These are phyloP conservation scores for Caenorhabditis sp. DNA, from an alignment of 2,888 invertebrate species.

Conservation along the genomic window DNA sequence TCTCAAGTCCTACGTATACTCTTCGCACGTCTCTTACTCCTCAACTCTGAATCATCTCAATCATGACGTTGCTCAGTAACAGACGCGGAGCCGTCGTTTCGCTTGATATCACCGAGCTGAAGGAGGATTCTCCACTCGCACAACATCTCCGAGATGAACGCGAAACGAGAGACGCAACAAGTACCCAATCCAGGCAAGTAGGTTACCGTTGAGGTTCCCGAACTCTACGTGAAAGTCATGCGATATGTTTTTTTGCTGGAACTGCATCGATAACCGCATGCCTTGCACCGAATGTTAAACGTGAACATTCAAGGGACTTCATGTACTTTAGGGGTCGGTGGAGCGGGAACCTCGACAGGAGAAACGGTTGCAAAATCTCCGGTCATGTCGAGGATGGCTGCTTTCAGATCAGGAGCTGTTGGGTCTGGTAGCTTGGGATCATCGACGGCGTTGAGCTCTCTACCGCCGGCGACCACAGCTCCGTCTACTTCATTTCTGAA, in stretches of 20 bases:
- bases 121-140: background rate
- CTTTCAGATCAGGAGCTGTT: conserved; percentile 28
- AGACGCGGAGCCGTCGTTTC: background rate
- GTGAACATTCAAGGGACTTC: conserved; percentile 7
- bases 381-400: conserved; percentile 12
- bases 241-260: conserved; percentile 22
- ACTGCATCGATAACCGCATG: conserved; percentile 14
- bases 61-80: background rate
- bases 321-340: conserved; percentile 13
- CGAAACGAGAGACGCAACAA: background rate
- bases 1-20: background rate
- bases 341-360: conserved; percentile 2
- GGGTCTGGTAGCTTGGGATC: background rate
- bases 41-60: background rate
- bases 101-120: background rate
- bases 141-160: background rate
- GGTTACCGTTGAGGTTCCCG: background rate
- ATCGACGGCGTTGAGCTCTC: background rate
- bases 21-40: background rate
- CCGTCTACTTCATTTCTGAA: background rate
- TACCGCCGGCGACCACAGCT: background rate
- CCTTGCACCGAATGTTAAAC: conserved; percentile 2
- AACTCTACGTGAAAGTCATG: background rate
- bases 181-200: background rate
- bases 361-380: background rate